Conservation (phyloP, 2,113 vertebrate genomes). For the Chauna torquata region DNA sequence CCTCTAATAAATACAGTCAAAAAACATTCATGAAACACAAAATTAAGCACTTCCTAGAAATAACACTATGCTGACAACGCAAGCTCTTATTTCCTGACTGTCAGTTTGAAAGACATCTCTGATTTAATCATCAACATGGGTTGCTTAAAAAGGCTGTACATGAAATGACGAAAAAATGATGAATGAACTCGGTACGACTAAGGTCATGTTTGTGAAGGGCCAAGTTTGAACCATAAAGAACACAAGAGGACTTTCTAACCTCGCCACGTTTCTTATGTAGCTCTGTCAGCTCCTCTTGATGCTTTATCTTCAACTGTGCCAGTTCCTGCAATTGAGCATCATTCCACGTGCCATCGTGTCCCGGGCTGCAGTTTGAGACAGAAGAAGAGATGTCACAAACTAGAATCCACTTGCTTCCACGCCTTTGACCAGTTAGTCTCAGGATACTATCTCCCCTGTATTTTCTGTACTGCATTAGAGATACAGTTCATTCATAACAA, state of each 20-base stretch:
- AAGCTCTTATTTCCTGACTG: neutral
- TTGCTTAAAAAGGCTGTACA: neutral
- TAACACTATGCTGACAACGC: neutral
- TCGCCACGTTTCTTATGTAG: slow-evolving; percentile 97
- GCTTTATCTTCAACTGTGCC: slow-evolving; percentile 90
- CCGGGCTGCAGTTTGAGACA: slow-evolving; percentile 73
- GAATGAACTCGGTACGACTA: neutral
- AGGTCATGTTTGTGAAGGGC: neutral
- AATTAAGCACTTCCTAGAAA: neutral
- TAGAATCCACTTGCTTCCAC: neutral
- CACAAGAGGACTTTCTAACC: slow-evolving; percentile 68
- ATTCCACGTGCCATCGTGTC: slow-evolving; percentile 79
- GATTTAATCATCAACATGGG: neutral
- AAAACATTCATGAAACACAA: neutral
- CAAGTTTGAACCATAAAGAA: rapidly evolving
- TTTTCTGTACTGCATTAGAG: neutral
- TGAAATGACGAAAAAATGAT: neutral
- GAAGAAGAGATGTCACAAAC: neutral
- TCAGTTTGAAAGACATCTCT: neutral
- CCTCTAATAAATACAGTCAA: neutral
- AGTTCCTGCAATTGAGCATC: slow-evolving; percentile 90
- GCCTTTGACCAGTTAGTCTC: neutral
- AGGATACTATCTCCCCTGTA: neutral
- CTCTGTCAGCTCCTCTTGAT: slow-evolving; percentile 96
- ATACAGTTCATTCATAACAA: neutral